Evolutionary conservation across 2,888 invertebrate species (phyloP), one percentile per base, ranked within the genome.

Genomic region (Ennomos erosarius): DNA sequence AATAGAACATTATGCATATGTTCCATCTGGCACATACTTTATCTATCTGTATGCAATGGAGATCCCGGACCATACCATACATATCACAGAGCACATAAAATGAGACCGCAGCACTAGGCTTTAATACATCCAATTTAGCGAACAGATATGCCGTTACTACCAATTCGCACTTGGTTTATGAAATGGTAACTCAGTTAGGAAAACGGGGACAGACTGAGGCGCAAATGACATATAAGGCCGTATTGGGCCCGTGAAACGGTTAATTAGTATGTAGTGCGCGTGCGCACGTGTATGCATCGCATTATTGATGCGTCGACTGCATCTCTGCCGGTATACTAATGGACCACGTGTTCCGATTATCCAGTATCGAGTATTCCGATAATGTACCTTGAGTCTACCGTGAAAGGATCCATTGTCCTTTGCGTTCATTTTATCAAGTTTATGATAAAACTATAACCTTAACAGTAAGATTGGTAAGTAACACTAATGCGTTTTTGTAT

Each of bases 401-500:
- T 1, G 8, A 37, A 36, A 55, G 11, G 40, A 13, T 50, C 9
- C 38, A 44, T 13, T 53, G 33, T 58, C 12, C 11, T 38, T 42
- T 40, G 39, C 10, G 9, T 4, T 5, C 26, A 12, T 59, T 55
- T 43, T 43, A 58, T 55, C 75, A 81, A 82, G 82, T 81, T 84
- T 79, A 80, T 77, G 78, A 82, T 83, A 85, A 82, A 87, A 78
- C 68, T 76, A 76, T 75, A 78, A 76, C 76, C 79, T 78, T 79
- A 71, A 73, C 71, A 70, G 75, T 73, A 74, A 76, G 69, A 77
- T 77, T 76, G 73, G 78, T 82, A 81, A 80, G 80, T 82, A 82
- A 80, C 78, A 81, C 81, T 86, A 85, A 87, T 87, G 87, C 79
- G 73, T 86, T 87, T 85, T 79, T 83, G 82, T 86, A 82, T 76